Evolutionary conservation across 2,113 vertebrate genomes (phyloP).

Genomic region (Pavo muticus): DNA sequence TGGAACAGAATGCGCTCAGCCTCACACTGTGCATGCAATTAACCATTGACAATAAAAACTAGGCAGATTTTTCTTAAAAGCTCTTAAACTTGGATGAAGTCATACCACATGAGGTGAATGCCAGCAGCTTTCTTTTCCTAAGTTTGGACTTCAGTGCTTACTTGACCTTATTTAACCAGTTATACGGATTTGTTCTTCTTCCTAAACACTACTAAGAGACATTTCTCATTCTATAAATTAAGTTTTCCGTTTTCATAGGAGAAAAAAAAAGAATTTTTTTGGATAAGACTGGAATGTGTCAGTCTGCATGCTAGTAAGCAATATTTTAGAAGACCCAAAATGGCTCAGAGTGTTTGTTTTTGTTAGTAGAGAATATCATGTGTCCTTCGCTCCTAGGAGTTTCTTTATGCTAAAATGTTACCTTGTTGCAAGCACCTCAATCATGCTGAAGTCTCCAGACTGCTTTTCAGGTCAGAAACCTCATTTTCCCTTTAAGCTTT

Average conservation of each 20-base stretch:
- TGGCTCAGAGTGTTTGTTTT: neutral
- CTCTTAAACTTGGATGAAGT: neutral
- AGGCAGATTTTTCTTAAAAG: neutral
- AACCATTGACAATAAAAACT: neutral
- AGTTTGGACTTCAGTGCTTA: neutral
- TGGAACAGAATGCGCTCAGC: neutral
- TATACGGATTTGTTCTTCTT: neutral
- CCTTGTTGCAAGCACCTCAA: neutral
- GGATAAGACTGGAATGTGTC: neutral
- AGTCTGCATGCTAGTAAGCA: neutral
- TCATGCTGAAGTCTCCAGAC: neutral
- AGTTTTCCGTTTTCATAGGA: neutral
- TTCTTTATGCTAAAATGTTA: neutral
- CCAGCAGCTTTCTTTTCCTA: neutral
- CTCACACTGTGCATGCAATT: neutral
- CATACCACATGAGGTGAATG: neutral
- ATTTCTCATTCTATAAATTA: neutral
- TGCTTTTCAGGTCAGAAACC: neutral
- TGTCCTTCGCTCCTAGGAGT: neutral
- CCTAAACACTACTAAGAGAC: neutral
- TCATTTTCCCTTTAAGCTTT: neutral
- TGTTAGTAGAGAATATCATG: neutral
- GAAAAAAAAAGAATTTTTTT: neutral
- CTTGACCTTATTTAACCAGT: neutral
- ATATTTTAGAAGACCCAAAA: neutral